phyloP scores from a whole-genome alignment of 2,888 invertebrate genomes.

The Actias luna region DNA sequence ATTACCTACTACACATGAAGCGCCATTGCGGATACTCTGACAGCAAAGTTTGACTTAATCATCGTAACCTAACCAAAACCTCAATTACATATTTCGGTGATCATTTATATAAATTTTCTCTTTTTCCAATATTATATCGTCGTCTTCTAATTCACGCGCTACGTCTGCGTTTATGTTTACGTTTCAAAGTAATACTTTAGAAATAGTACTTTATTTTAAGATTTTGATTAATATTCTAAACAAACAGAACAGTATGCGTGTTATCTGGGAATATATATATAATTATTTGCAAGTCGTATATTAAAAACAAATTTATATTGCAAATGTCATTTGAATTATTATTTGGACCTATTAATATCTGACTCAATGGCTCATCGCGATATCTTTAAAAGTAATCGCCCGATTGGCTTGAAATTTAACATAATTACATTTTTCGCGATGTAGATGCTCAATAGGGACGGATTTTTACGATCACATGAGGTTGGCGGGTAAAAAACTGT shows the following conservation, averaged over 20 bases:
- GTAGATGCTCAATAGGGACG: too few species aligned
- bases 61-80: conserved; percentile 19
- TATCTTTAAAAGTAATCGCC: too few species aligned
- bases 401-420: too few species aligned
- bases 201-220: conserved; percentile 25
- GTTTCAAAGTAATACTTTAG: conserved; percentile 27
- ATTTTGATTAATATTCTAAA: conserved; percentile 11
- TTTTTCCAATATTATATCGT: conserved; percentile 19
- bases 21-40: conserved; percentile 52
- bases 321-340: background rate
- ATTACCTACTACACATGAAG: conserved; percentile 36
- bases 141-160: conserved; percentile 9
- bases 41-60: conserved; percentile 32
- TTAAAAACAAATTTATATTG: background rate
- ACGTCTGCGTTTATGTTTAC: conserved; percentile 22
- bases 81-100: conserved; percentile 13
- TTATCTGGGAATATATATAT: conserved; percentile 7
- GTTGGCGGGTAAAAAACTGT: too few species aligned
- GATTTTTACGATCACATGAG: too few species aligned
- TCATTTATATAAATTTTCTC: conserved; percentile 25
- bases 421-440: too few species aligned
- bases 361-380: too few species aligned
- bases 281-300: background rate
- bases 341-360: too few species aligned
- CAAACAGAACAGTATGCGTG: background rate